Conservation (phyloP, 2,888 invertebrate species). For the Halocaridina rubra region DNA sequence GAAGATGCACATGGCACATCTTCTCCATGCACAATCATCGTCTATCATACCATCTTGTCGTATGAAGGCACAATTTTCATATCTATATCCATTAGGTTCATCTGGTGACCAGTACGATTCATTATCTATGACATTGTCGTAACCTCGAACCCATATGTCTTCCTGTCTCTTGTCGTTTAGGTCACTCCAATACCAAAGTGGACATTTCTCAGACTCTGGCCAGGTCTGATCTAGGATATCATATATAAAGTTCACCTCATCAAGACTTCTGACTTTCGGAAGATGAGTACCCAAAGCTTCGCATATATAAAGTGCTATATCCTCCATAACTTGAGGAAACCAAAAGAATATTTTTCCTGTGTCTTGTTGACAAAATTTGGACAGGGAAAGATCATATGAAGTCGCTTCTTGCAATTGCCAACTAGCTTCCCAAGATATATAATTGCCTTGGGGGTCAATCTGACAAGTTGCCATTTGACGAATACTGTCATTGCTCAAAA, state of each 20-base stretch:
- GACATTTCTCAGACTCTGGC: slow-evolving; percentile 44
- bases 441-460: slow-evolving; percentile 28
- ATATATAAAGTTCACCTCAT: slow-evolving; percentile 23
- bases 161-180: slow-evolving; percentile 51
- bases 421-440: slow-evolving; percentile 31
- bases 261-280: slow-evolving; percentile 35
- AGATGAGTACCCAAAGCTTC: slow-evolving; percentile 46
- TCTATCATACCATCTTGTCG: slow-evolving; percentile 43
- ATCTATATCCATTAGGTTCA: slow-evolving; percentile 54
- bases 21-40: slow-evolving; percentile 58
- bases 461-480: slow-evolving; percentile 10
- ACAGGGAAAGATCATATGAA: background rate
- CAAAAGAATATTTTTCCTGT: slow-evolving; percentile 12
- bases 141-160: slow-evolving; percentile 41
- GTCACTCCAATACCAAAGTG: slow-evolving; percentile 28
- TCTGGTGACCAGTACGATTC: slow-evolving; percentile 44
- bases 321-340: slow-evolving; percentile 19
- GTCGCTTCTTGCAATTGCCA: slow-evolving; percentile 16
- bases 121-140: slow-evolving; percentile 30
- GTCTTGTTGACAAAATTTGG: slow-evolving; percentile 22
- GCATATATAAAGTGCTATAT: slow-evolving; percentile 21
- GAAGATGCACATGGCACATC: slow-evolving; percentile 58
- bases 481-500: background rate
- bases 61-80: slow-evolving; percentile 55
- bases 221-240: background rate